Base-by-base conservation (phyloP, 2,888 invertebrate species). In the Alitta virens region DNA sequence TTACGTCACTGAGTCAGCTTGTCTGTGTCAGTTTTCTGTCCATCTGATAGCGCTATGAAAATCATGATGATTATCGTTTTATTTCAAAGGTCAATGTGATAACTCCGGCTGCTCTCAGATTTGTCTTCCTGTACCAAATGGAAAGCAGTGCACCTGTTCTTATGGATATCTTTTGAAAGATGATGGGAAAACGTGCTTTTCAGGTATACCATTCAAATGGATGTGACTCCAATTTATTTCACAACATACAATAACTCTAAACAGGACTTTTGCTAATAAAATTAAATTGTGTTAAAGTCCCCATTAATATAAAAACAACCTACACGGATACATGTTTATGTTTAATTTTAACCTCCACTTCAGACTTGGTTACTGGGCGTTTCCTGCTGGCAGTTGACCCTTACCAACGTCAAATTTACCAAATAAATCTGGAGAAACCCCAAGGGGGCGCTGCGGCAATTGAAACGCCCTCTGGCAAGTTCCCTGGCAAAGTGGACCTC, bases 31-130 rank as follows among this genome's bases (percentile, higher is more conserved):
- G n/a, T n/a, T n/a, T n/a, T n/a, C n/a, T n/a, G n/a, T n/a, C n/a
- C n/a, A n/a, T n/a, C n/a, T n/a, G n/a, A n/a, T n/a, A n/a, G n/a
- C n/a, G n/a, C n/a, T n/a, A n/a, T n/a, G n/a, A n/a, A n/a, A n/a
- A n/a, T n/a, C n/a, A n/a, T n/a, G n/a, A n/a, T n/a, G n/a, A n/a
- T n/a, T n/a, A n/a, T n/a, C n/a, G n/a, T n/a, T n/a, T n/a, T n/a
- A n/a, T n/a, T n/a, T n/a, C n/a, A n/a, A n/a, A n/a, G 65, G 63
- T 63, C 57, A 43, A 14, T 66, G 66, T 57, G 61, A 58, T 23
- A 62, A 65, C 18, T 63, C 60, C 18, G 64, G 63, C 23, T 67
- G 67, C 43, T 24, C 50, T 21, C 67, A 67, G 26, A 56, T 65
- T n/a, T 67, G 67, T 50, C 57, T 67, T 12, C 62, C 63, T 1